Percentiles rank a stretch among this genome's conserved stretches.
phyloP scores from a whole-genome alignment of 2,113 vertebrate species.

The Phoxinus phoxinus region DNA sequence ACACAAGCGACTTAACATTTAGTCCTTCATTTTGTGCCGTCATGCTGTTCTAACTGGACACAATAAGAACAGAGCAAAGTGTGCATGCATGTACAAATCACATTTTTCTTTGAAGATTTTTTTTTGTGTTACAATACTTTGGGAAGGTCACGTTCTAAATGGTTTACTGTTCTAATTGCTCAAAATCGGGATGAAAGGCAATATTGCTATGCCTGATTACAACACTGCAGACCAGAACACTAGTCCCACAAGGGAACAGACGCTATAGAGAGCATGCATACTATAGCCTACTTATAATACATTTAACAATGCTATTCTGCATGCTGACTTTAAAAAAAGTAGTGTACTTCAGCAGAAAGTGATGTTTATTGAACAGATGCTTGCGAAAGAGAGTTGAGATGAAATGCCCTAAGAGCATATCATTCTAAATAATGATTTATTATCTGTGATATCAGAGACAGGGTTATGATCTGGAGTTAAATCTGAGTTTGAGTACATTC shows the following conservation, averaged over 20 bases:
- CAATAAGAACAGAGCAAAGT: background rate
- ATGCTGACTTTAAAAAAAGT: conserved; percentile 32
- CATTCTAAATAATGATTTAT: conserved; percentile 39
- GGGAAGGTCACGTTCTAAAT: background rate
- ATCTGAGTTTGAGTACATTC: conserved; percentile 46
- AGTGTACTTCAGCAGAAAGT: background rate
- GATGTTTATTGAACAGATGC: background rate
- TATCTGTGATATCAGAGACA: conserved; percentile 10
- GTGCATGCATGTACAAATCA: background rate
- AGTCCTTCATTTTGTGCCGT: background rate
- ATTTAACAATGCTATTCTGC: background rate
- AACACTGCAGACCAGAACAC: conserved; percentile 73
- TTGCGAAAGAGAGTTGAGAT: conserved; percentile 3
- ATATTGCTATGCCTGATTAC: conserved; percentile 77
- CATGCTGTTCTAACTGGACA: background rate
- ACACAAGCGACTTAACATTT: background rate
- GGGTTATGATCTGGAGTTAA: conserved; percentile 26
- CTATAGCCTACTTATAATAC: background rate
- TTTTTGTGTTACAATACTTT: background rate
- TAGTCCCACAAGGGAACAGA: conserved; percentile 74
- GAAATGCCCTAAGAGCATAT: background rate
- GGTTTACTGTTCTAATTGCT: conserved; percentile 61
- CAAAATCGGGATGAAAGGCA: conserved; percentile 72
- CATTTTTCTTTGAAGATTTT: background rate
- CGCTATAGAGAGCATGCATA: background rate